Conservation (phyloP, 2,113 vertebrate genomes). For the Xiphophorus maculatus region DNA sequence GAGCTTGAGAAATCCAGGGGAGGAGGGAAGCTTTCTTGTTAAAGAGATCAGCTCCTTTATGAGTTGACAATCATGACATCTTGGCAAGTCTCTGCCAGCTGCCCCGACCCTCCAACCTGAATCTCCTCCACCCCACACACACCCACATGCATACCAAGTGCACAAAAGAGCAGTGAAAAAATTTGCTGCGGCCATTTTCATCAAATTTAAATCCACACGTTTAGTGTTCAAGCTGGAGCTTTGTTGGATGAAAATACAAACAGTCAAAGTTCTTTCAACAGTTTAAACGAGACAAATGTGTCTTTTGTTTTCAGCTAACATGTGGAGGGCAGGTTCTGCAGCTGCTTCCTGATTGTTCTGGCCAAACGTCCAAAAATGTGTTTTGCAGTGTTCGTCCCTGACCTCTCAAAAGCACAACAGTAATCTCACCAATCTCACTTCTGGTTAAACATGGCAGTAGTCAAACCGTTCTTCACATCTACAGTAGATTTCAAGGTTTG, state of each 20-base stretch:
- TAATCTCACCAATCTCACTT: background rate
- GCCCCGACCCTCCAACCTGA: background rate
- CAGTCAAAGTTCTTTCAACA: background rate
- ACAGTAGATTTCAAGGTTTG: background rate
- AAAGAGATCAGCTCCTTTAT: constrained; percentile 58
- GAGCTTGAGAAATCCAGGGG: constrained; percentile 40
- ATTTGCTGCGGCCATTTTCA: background rate
- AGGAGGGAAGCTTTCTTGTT: constrained; percentile 38
- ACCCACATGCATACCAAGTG: background rate
- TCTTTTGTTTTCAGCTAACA: too few relatives aligned
- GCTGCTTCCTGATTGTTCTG: background rate
- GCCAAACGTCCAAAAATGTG: background rate
- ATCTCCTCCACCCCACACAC: background rate
- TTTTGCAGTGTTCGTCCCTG: too few relatives aligned
- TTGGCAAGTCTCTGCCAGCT: constrained; percentile 19
- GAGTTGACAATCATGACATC: constrained; percentile 24
- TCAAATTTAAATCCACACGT: background rate
- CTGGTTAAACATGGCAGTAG: background rate
- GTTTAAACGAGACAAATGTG: too few relatives aligned
- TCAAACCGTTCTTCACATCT: background rate
- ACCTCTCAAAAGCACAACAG: background rate
- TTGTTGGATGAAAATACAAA: background rate
- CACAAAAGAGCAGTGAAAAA: background rate
- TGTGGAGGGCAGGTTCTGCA: background rate
- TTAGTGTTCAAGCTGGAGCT: background rate